Evolutionary conservation across 2,113 vertebrate species (phyloP).

Genomic region (Puffinus mauretanicus): DNA sequence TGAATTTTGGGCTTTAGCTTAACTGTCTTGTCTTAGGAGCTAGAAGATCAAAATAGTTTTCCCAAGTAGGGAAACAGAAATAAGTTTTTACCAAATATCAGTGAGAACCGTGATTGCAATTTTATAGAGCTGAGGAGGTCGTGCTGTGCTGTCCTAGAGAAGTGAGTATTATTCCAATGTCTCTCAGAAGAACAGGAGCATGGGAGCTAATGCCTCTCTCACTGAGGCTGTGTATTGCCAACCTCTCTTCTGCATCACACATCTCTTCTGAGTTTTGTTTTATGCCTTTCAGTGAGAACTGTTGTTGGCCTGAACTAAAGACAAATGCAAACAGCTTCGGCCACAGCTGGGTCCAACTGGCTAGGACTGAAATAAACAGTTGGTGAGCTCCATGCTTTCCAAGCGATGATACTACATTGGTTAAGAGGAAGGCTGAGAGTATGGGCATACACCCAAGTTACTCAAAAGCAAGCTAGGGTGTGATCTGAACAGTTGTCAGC

Average conservation of each 20-base stretch:
- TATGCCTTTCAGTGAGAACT: background rate
- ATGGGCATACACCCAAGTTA: rapidly evolving
- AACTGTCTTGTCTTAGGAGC: background rate
- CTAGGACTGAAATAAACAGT: background rate
- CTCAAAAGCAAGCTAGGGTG: background rate
- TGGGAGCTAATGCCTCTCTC: background rate
- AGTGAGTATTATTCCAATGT: background rate
- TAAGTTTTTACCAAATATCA: background rate
- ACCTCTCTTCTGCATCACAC: background rate
- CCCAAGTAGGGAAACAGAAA: background rate
- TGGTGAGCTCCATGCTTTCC: background rate
- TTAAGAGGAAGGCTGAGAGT: background rate
- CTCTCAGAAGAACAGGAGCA: background rate
- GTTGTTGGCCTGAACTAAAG: background rate
- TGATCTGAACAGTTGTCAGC: background rate
- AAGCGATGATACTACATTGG: background rate
- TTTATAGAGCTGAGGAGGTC: background rate
- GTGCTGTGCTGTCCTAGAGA: background rate
- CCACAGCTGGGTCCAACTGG: background rate
- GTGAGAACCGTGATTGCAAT: background rate
- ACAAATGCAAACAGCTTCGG: background rate
- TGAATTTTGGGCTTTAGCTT: background rate
- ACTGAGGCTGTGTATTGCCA: background rate
- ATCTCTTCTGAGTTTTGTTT: background rate
- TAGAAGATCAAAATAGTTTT: background rate